Base-by-base conservation (phyloP, 2,888 invertebrate species). In the Patella caerulea region DNA sequence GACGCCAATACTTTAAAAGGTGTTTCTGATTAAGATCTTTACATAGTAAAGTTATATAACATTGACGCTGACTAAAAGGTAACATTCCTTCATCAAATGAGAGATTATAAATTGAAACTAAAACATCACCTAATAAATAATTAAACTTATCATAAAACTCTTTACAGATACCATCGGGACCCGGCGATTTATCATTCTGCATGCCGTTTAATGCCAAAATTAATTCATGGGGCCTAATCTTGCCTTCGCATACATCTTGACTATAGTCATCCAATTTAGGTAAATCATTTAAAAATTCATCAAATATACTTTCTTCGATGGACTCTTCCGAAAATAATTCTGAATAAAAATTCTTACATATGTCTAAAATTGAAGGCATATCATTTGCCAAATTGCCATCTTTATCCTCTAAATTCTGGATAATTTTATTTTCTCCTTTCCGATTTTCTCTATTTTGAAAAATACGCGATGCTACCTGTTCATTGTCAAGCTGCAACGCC, bases 1-100 rank as follows among this genome's bases (percentile, higher is more conserved):
- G 86, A 12, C 84, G 71, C 73, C 82, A 85, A 71, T 79, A 78
- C 78, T 83, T 82, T 69, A 84, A 72, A 73, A 78, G 17, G 12
- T 73, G 52, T 17, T 76, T 56, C 54, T 83, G 75, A 53, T 65
- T 54, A 52, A 24, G 54, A 75, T 84, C 83, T 82, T 84, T 84
- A 76, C 83, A 82, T 56, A 85, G 56, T 56, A 82, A 74, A 52
- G 80, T 78, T 17, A 82, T 80, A 70, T 72, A 78, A 65, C 72
- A 75, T 11, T 55, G 54, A 54, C 78, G 77, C 52, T 78, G 78
- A 24, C 72, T 56, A n/a, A 72, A 70, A 24, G 80, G 76, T 5
- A 83, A 76, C 24, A 56, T 52, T 19, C 77, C 75, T 17, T 59
- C n/a, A n/a, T 76, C 29, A 77, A 78, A 82, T 74, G 71, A 72